Conservation (phyloP, 1,140 invertebrate genomes). For the Condylostylus longicornis region DNA sequence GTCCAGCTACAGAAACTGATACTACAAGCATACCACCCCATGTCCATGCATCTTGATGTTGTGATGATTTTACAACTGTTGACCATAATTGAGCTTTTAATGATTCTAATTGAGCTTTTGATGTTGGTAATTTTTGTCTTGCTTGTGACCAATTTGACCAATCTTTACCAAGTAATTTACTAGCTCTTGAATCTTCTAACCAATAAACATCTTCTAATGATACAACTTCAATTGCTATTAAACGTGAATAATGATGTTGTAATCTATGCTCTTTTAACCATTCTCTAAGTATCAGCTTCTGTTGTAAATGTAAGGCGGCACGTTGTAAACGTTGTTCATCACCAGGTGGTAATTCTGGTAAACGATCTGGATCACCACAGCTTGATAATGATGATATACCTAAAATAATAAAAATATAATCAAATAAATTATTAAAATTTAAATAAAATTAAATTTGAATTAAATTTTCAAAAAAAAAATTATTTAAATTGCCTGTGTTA, state of each 20-base stretch:
- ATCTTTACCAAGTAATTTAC: conserved; percentile 59
- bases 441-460: background rate
- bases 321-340: conserved; percentile 64
- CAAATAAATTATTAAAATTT: background rate
- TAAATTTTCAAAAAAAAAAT: background rate
- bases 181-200: conserved; percentile 62
- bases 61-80: conserved; percentile 68
- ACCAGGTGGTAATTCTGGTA: conserved; percentile 60
- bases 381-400: conserved; percentile 67
- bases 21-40: conserved; percentile 79
- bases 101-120: conserved; percentile 56
- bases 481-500: too few relatives aligned
- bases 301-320: conserved; percentile 58
- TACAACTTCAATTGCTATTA: conserved; percentile 63
- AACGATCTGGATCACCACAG: conserved; percentile 48
- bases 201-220: conserved; percentile 77
- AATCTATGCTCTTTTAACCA: conserved; percentile 61
- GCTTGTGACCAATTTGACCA: conserved; percentile 62
- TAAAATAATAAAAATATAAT: conserved; percentile 22
- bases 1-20: conserved; percentile 66
- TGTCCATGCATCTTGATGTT: conserved; percentile 76
- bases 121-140: conserved; percentile 59
- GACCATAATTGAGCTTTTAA: conserved; percentile 74
- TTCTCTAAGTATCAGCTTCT: conserved; percentile 62
- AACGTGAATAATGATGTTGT: conserved; percentile 57